Percentiles rank a stretch among this genome's conserved stretches.
phyloP scores from a whole-genome alignment of 2,888 invertebrate species.

The Auanema freiburgensis region DNA sequence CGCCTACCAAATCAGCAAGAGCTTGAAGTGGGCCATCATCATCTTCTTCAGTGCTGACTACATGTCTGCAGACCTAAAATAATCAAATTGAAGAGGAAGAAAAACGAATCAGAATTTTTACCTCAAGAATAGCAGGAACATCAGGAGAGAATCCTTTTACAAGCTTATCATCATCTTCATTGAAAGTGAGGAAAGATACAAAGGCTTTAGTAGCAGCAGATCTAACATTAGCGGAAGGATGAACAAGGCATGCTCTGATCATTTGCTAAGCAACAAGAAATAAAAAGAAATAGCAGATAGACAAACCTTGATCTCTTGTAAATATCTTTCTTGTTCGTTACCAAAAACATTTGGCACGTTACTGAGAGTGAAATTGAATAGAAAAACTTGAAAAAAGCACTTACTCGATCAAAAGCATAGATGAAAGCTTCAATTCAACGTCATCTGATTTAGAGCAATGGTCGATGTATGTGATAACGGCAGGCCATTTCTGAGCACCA shows the following conservation, averaged over 20 bases:
- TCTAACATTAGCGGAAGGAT: constrained; percentile 64
- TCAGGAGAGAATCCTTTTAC: constrained; percentile 73
- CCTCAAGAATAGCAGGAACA: constrained; percentile 17
- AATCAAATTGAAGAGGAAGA: not conserved
- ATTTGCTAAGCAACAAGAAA: constrained; percentile 16
- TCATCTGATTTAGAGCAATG: constrained; percentile 85
- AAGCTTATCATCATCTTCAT: constrained; percentile 88
- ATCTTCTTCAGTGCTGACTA: constrained; percentile 82
- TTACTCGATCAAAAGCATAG: constrained; percentile 89
- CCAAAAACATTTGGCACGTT: constrained; percentile 96
- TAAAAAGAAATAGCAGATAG: constrained; percentile 79
- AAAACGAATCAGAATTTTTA: constrained; percentile 1
- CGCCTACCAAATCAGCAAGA: constrained; percentile 89
- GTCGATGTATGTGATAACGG: constrained; percentile 88
- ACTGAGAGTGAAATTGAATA: constrained; percentile 68
- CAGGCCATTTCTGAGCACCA: constrained; percentile 68
- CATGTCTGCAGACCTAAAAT: constrained; percentile 76
- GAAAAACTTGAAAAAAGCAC: constrained; percentile 59
- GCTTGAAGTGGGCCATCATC: constrained; percentile 81
- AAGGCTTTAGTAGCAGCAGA: constrained; percentile 70
- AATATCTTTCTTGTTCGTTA: constrained; percentile 85
- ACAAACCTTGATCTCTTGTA: constrained; percentile 84
- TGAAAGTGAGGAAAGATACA: constrained; percentile 80
- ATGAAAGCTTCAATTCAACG: constrained; percentile 84
- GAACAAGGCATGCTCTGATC: constrained; percentile 31